Percentiles rank a stretch among this genome's conserved stretches.
Conservation (phyloP, 2,113 vertebrate species). For the Dipodomys ordii region DNA sequence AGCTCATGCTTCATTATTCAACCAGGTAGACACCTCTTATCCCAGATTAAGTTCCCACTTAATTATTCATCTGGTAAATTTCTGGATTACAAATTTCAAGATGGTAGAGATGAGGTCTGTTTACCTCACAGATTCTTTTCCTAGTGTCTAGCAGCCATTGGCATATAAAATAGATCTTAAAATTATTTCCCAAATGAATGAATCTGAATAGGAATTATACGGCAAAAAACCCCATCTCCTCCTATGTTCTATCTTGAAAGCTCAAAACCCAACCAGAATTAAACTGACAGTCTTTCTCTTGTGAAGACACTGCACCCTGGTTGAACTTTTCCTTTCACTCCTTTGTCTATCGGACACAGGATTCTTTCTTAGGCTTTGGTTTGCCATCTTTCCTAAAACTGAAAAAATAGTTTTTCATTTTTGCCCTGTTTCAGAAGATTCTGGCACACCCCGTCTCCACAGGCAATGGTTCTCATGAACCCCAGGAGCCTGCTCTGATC, state of each 20-base stretch:
- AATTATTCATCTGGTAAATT: background rate
- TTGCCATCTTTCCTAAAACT: slow-evolving; percentile 8
- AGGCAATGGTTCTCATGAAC: background rate
- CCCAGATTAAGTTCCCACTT: background rate
- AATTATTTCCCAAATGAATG: background rate
- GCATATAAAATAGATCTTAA: background rate
- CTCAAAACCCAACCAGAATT: slow-evolving; percentile 16
- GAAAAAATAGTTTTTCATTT: background rate
- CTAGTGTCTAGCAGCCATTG: background rate
- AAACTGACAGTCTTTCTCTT: background rate
- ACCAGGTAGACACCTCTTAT: background rate
- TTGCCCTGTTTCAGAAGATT: background rate
- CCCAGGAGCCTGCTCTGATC: background rate
- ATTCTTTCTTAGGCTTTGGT: background rate
- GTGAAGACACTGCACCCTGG: background rate
- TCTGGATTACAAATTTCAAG: background rate
- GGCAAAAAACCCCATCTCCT: background rate
- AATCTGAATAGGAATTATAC: background rate
- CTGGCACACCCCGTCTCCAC: background rate
- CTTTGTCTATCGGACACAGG: background rate
- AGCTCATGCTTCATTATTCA: background rate
- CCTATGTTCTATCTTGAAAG: background rate
- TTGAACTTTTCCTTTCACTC: background rate
- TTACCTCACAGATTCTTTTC: slow-evolving; percentile 14
- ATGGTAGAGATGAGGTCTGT: background rate